Base-by-base conservation (phyloP, 2,797 vertebrate genomes). In the Eurystomus glaucurus region DNA sequence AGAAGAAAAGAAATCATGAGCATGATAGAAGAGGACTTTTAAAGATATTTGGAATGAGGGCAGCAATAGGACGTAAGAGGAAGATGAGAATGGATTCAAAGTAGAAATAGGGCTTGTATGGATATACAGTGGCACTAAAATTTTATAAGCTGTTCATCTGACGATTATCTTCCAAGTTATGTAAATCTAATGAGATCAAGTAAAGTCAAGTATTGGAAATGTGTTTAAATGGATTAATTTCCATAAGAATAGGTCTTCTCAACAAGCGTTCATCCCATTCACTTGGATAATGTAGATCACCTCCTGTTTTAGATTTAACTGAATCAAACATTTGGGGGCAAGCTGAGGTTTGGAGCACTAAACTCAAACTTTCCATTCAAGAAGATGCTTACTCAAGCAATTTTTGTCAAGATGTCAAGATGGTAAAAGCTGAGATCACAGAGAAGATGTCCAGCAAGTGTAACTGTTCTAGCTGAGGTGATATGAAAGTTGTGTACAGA, bases 141-240 rank as follows among this genome's bases (percentile, higher is more conserved):
- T 74, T 82, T 79, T 85, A 76, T 92, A 70, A 82, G 18, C 46
- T 92, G 14, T 48, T 82, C 6, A 6, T 83, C 51, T 93, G 45
- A 39, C 87, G 29, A 60, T 89, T 82, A 82, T 19, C n/a, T 87
- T 94, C 52, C 45, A 69, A 65, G 66, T 78, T 22, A 74, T 51
- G 37, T 80, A 91, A 64, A 80, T 87, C 60, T 57, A 77, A 57
- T 46, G 33, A 71, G 55, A 66, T 50, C 25, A 33, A 61, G 46
- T 85, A 62, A 92, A 79, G 25, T 68, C 0, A 0, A 74, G 28
- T 77, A 66, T 35, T 70, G n/a, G 64, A 92, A 85, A 60, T 45
- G 17, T 45, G n/a, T 82, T 92, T 35, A 85, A 94, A 85, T 33
- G 41, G 55, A 18, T 78, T 50, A 37, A 85, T 93, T 85, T 94